Conservation (phyloP, 2,113 vertebrate species). For the Ciconia boyciana region DNA sequence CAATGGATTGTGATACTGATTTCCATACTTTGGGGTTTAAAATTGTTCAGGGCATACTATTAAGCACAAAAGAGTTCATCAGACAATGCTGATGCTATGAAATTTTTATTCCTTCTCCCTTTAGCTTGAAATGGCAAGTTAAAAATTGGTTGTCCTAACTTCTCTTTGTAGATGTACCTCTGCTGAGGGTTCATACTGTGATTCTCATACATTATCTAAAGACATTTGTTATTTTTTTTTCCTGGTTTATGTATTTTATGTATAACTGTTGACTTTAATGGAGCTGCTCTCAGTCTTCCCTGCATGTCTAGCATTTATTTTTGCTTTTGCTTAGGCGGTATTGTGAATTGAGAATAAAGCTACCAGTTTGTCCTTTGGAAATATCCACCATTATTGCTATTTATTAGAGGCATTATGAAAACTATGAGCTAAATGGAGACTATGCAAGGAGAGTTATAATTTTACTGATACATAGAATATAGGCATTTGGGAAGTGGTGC, state of each 20-base stretch:
- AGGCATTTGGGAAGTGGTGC: neutral
- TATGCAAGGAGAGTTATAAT: neutral
- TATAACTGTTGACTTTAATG: conserved; percentile 27
- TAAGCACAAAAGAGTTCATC: conserved; percentile 14
- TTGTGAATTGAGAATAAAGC: conserved; percentile 27
- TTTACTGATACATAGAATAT: neutral
- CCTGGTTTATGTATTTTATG: conserved; percentile 3
- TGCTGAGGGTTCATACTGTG: conserved; percentile 29
- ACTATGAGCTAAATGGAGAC: neutral
- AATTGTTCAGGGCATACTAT: neutral
- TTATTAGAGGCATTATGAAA: conserved; percentile 25
- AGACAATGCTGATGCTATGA: neutral
- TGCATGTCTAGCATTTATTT: neutral
- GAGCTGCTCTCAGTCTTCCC: neutral
- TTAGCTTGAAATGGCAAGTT: conserved; percentile 9
- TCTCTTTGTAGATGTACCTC: neutral
- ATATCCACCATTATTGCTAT: neutral
- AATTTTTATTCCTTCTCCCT: conserved; percentile 14
- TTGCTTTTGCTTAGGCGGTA: neutral
- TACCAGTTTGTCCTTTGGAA: neutral
- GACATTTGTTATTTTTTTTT: conserved; percentile 24
- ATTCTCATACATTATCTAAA: conserved; percentile 37
- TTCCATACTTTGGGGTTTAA: neutral
- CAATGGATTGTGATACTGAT: conserved; percentile 1
- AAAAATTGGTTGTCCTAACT: neutral